Evolutionary conservation across 1,140 invertebrate species (phyloP), one percentile per base, ranked within the genome.

Genomic region (Trichoplusia ni): DNA sequence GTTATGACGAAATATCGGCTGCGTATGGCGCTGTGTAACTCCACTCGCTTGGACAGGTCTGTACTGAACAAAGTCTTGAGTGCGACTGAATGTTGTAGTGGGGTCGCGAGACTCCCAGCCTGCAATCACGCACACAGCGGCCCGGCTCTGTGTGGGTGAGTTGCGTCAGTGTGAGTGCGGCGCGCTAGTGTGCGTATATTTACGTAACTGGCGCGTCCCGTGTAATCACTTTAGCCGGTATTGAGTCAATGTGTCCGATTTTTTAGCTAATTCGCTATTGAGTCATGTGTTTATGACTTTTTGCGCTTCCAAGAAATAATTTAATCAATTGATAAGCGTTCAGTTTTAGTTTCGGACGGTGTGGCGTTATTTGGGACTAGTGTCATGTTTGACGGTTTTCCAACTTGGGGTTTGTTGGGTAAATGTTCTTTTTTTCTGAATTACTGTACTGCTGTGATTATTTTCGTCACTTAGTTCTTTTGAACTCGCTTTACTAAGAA

Each of bases 81-180:
- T 79, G 74, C 75, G 85, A 90, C 86, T 90, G 78, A 89, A 79
- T 78, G 82, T 82, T 87, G 87, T 90, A 89, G 87, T 85, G 87
- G 85, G 87, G 84, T 87, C 83, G 81, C 66, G 65, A 70, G 81
- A 86, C 75, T 84, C 77, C 80, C 73, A 69, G 79, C 77, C 79
- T 84, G 80, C 71, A 77, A 49, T 86, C 85, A 61, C 16, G 16
- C 38, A 42, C 38, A 65, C 0, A 0, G 8, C 47, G 7, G 35
- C 33, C 16, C 8, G 4, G 65, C 79, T 85, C 84, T 84, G 75
- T 33, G 75, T 71, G 38, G 29, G 11, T 8, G 6, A n/a, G n/a
- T n/a, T 46, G 0, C 27, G 31, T 35, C 33, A 6, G 13, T 67
- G 75, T 81, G 82, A 70, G 80, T 4, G 72, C 67, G 38, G 35